Evolutionary conservation across 2,888 invertebrate genomes (phyloP).

Genomic region (Torymus auratus): DNA sequence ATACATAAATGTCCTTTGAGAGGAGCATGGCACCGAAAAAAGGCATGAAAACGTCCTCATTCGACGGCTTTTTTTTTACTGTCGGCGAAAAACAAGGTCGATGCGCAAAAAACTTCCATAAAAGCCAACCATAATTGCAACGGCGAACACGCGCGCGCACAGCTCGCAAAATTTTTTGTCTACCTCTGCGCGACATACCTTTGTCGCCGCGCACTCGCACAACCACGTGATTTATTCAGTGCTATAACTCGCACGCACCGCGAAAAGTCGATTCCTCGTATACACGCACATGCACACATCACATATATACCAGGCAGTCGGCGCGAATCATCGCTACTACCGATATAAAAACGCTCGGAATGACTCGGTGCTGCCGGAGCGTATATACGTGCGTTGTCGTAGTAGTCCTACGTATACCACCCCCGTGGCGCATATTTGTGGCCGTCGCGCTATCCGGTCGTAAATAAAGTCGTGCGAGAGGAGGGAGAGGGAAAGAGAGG

Average conservation of each 20-base stretch:
- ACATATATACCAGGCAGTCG: conserved; percentile 41
- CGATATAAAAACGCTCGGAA: conserved; percentile 65
- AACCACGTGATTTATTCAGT: conserved; percentile 41
- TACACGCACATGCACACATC: not conserved
- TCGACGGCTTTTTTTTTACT: not conserved
- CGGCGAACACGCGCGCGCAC: not conserved
- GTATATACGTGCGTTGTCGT: too few species aligned
- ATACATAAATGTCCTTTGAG: too few species aligned
- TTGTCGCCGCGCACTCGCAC: not conserved
- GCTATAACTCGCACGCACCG: conserved; percentile 16
- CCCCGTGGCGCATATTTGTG: conserved; percentile 74
- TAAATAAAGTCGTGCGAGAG: conserved; percentile 72
- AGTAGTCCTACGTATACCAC: conserved; percentile 45
- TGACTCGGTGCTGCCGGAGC: conserved; percentile 51
- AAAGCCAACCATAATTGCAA: conserved; percentile 28
- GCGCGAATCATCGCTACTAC: conserved; percentile 64
- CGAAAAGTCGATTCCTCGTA: not conserved
- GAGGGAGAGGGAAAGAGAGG: conserved; percentile 20
- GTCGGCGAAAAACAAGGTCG: conserved; percentile 1
- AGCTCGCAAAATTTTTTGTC: conserved; percentile 12
- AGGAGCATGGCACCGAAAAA: too few species aligned
- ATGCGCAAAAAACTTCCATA: conserved; percentile 7
- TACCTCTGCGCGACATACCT: not conserved
- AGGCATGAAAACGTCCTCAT: not conserved
- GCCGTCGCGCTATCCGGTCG: conserved; percentile 74